Conservation (phyloP, 2,888 invertebrate genomes). For the Lasioglossum figueresi region DNA sequence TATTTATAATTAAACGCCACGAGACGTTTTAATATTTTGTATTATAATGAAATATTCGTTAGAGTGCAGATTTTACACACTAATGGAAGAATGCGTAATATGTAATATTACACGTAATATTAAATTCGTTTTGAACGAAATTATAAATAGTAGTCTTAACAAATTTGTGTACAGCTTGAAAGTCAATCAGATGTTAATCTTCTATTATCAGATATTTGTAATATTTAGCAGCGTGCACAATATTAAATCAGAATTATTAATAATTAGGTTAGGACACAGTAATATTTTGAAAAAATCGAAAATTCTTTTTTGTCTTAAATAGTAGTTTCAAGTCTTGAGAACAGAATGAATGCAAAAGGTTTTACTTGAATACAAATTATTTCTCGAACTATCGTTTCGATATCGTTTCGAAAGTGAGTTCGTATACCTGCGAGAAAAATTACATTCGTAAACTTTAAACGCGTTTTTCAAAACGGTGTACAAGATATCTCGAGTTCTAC, state of each 20-base stretch:
- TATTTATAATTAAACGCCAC: neutral
- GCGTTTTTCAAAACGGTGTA: too few species aligned
- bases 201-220: neutral
- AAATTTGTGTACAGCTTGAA: neutral
- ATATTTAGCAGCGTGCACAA: neutral
- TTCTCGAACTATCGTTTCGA: too few species aligned
- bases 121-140: neutral
- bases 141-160: neutral
- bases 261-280: too few species aligned
- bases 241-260: neutral
- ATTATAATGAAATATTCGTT: neutral
- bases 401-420: too few species aligned
- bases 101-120: neutral
- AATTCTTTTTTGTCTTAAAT: too few species aligned
- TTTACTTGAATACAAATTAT: too few species aligned
- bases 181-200: neutral
- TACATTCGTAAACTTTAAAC: too few species aligned
- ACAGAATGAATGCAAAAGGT: too few species aligned
- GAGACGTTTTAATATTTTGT: neutral
- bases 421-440: too few species aligned
- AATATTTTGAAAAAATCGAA: too few species aligned
- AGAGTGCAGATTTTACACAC: neutral
- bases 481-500: too few species aligned
- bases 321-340: too few species aligned
- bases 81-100: neutral